Percentiles rank a stretch among this genome's conserved stretches.
Evolutionary conservation across 2,888 invertebrate genomes (phyloP).

Genomic region (Nyleta sp.): DNA sequence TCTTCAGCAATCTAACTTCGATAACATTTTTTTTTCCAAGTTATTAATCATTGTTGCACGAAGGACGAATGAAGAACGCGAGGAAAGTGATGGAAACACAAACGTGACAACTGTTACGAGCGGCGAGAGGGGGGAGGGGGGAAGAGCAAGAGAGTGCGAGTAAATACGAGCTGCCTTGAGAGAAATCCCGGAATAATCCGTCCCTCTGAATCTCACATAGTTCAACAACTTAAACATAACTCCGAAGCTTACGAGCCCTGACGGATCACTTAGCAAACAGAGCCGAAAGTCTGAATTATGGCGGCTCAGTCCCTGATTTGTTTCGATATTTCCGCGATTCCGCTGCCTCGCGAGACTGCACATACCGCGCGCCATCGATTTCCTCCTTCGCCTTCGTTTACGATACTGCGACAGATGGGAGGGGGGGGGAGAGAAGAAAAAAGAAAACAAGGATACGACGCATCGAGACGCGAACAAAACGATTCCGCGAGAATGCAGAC

Average conservation of each 20-base stretch:
- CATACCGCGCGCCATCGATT: constrained; percentile 59
- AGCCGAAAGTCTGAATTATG: constrained; percentile 80
- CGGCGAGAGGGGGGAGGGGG: constrained; percentile 14
- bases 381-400: constrained; percentile 59
- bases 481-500: no score
- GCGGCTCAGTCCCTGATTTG: constrained; percentile 79
- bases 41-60: no score
- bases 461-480: constrained; percentile 26
- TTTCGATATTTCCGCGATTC: constrained; percentile 81
- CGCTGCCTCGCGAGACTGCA: constrained; percentile 59
- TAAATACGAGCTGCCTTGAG: constrained; percentile 69
- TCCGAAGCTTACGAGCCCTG: constrained; percentile 79
- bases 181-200: constrained; percentile 76
- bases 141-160: constrained; percentile 48
- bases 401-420: constrained; percentile 36
- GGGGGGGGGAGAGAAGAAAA: no score
- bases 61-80: constrained; percentile 22
- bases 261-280: constrained; percentile 80
- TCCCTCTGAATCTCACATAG: constrained; percentile 73
- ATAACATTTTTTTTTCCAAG: no score
- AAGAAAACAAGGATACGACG: no score
- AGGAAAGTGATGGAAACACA: constrained; percentile 57
- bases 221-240: constrained; percentile 81
- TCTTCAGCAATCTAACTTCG: no score
- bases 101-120: constrained; percentile 52